Evolutionary conservation across 64 coral and sea anemone species (phyloP), one percentile per base, ranked within the genome.

Genomic region (Astreopora myriophthalma): DNA sequence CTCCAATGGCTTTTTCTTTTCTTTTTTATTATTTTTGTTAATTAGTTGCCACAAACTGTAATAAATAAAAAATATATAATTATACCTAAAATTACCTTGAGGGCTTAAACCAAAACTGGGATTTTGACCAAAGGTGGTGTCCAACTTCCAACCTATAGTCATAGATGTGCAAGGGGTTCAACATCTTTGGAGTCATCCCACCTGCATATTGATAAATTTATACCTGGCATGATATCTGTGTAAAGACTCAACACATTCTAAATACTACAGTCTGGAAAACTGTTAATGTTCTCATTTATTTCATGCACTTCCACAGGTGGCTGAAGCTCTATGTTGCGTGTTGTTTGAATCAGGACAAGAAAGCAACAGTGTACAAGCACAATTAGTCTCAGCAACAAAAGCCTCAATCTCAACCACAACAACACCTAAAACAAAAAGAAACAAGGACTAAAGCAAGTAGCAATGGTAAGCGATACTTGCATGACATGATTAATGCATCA

Each of bases 171-270:
- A 30, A 46, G 82, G 22, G 84, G 83, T 6, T 95, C 88, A 11
- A 91, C 88, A 14, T 74, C 83, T 3, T 44, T 91, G 49, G 89
- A 95, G 40, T 95, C 88, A 31, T 95, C 91, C 82, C 89, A 91
- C 12, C 65, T 81, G n/a, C 94, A 95, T 22, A n/a, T 73, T 12
- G 67, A 95, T 34, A 61, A n/a, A 34, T 91, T 95, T 35, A 95
- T 91, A 36, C 88, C 88, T 77, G 74, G 94, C 74, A 93, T 66
- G 61, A n/a, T 64, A 65, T 85, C 65, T 84, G 16, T 51, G n/a
- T n/a, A 29, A 51, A 16, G 16, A 58, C 34, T 57, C 34, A 17
- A 9, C 40, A 61, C 12, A 30, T 60, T 84, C 3, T n/a, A 24
- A 33, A 16, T 36, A 33, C 30, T 36, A 17, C 49, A 23, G 13